Conservation (phyloP, 2,797 vertebrate genomes). For the Nannoperca australis region DNA sequence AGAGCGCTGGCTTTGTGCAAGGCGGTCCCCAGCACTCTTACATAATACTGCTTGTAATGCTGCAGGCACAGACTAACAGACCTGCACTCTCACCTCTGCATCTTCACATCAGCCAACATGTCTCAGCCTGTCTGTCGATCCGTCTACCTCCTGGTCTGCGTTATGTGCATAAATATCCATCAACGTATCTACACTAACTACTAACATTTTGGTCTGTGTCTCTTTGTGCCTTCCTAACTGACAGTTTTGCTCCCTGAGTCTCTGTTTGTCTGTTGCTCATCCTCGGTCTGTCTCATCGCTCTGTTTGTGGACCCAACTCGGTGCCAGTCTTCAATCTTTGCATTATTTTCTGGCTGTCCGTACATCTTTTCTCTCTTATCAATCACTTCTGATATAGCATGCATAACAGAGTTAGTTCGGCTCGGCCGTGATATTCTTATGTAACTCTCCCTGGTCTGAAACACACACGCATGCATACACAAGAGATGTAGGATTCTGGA, state of each 20-base stretch:
- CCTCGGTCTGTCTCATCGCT: conserved; percentile 23
- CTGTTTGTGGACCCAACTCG: conserved; percentile 27
- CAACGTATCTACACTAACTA: not conserved
- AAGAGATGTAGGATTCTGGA: conserved; percentile 23
- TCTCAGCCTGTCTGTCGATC: conserved; percentile 1
- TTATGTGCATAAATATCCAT: not conserved
- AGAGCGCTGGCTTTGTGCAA: conserved; percentile 39
- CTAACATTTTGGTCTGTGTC: not conserved
- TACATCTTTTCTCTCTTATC: conserved; percentile 46
- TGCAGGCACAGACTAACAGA: conserved; percentile 61
- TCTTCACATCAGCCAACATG: conserved; percentile 33
- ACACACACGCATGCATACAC: conserved; percentile 6
- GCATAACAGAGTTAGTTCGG: conserved; percentile 52
- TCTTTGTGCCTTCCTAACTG: conserved; percentile 1
- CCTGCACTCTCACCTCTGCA: conserved; percentile 60
- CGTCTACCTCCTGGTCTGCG: not conserved
- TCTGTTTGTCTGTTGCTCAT: conserved; percentile 28
- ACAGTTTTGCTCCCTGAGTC: conserved; percentile 30
- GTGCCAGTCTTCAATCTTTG: conserved; percentile 16
- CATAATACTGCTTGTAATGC: conserved; percentile 70
- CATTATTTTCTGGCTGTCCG: conserved; percentile 28
- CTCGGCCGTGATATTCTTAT: conserved; percentile 61
- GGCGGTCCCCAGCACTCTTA: conserved; percentile 57
- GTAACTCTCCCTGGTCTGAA: conserved; percentile 55
- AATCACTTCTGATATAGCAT: conserved; percentile 43